Conservation (phyloP, 2,113 vertebrate genomes). For the Meleagris gallopavo region DNA sequence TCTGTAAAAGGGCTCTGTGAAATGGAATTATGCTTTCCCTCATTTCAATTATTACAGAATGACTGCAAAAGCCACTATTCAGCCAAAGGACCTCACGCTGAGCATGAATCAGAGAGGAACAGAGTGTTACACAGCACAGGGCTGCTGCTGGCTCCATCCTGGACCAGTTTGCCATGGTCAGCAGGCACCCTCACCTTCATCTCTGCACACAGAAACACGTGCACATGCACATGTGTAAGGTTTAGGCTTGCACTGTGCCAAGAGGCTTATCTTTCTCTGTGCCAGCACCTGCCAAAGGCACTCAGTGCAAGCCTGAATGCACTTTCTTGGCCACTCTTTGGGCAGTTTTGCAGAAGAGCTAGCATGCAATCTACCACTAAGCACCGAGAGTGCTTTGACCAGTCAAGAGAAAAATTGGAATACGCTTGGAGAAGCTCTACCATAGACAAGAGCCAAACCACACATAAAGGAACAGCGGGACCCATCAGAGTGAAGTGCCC, state of each 20-base stretch:
- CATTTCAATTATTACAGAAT: neutral
- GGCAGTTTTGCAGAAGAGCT: neutral
- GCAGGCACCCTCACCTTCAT: neutral
- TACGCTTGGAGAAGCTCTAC: constrained; percentile 23
- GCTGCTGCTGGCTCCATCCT: neutral
- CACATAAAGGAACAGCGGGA: constrained; percentile 63
- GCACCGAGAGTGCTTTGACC: constrained; percentile 30
- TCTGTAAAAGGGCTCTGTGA: neutral
- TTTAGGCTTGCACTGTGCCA: neutral
- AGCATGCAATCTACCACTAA: constrained; percentile 15
- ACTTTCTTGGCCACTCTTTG: neutral
- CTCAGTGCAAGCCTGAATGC: neutral
- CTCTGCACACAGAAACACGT: rapidly evolving
- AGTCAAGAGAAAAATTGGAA: constrained; percentile 54
- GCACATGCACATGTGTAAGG: rapidly evolving
- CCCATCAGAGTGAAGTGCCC: neutral
- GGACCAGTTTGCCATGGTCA: neutral
- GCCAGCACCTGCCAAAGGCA: rapidly evolving
- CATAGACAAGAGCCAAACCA: constrained; percentile 38
- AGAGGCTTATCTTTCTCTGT: neutral
- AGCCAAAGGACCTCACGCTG: neutral
- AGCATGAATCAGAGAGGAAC: rapidly evolving
- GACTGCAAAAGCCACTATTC: neutral
- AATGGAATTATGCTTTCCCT: neutral
- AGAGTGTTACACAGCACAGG: rapidly evolving